Percentiles rank a stretch among this genome's conserved stretches.
These are phyloP conservation scores for Aphodius sticticus DNA, from an alignment of 2,888 invertebrate species.

Conservation along the genomic window DNA sequence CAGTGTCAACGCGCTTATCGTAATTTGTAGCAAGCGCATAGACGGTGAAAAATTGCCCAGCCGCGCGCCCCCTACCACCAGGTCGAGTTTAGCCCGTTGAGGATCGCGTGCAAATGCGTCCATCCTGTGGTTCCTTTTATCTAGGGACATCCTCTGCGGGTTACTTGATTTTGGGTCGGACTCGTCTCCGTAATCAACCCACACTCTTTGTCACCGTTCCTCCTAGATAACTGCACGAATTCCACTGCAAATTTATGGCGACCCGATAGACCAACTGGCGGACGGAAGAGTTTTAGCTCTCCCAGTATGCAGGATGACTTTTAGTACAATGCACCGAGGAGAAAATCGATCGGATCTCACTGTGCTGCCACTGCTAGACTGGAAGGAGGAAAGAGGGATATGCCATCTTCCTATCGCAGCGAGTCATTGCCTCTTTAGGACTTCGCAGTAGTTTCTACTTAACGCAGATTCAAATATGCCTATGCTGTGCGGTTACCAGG, in stretches of 20 bases:
- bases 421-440: too few species aligned
- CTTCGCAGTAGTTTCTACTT: background rate
- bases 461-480: background rate
- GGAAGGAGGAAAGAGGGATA: background rate
- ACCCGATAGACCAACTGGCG: background rate
- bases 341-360: background rate
- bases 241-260: background rate
- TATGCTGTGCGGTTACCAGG: background rate
- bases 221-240: background rate
- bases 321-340: background rate
- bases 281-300: background rate
- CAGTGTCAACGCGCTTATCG: background rate
- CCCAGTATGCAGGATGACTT: background rate
- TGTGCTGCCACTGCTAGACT: background rate
- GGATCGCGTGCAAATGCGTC: background rate
- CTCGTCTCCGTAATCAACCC: background rate
- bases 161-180: background rate
- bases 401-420: too few species aligned
- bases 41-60: background rate
- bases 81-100: background rate
- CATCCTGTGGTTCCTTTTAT: background rate
- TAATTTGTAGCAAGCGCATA: background rate
- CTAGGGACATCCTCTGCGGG: background rate
- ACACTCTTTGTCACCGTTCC: background rate
- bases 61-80: background rate